phyloP scores from a whole-genome alignment of 1,140 invertebrate species.

The Eupeodes corollae region DNA sequence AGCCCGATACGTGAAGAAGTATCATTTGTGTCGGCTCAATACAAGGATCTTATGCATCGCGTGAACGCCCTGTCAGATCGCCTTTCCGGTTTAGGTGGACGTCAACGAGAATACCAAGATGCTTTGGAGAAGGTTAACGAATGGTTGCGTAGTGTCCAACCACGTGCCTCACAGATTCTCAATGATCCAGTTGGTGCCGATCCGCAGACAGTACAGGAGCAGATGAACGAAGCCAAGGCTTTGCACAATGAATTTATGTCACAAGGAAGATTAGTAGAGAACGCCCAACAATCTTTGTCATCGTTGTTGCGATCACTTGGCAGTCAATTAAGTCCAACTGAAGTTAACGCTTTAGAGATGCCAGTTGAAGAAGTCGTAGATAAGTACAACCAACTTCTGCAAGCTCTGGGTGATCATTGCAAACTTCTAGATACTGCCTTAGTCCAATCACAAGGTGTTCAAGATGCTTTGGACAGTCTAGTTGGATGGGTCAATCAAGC shows the following conservation, averaged over 20 bases:
- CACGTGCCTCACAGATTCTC: conserved; percentile 59
- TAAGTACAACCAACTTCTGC: conserved; percentile 62
- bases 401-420: conserved; percentile 64
- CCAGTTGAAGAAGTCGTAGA: conserved; percentile 66
- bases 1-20: conserved; percentile 60
- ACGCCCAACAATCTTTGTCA: conserved; percentile 51
- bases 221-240: conserved; percentile 70
- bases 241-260: conserved; percentile 78
- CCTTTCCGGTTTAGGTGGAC: conserved; percentile 61
- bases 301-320: conserved; percentile 63
- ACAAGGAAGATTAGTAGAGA: conserved; percentile 74
- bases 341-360: conserved; percentile 64
- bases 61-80: conserved; percentile 73
- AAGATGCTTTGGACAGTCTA: conserved; percentile 80
- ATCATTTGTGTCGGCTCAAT: conserved; percentile 54
- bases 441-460: conserved; percentile 86
- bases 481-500: conserved; percentile 73
- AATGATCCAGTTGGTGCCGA: conserved; percentile 76
- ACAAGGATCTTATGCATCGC: conserved; percentile 63
- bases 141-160: conserved; percentile 76
- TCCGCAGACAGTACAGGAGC: conserved; percentile 75
- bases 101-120: conserved; percentile 71
- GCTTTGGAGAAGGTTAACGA: conserved; percentile 67
- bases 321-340: conserved; percentile 64
- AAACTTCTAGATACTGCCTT: conserved; percentile 76